These are phyloP conservation scores for Myathropa florea DNA, from an alignment of 2,888 invertebrate genomes.

Conservation along the genomic window DNA sequence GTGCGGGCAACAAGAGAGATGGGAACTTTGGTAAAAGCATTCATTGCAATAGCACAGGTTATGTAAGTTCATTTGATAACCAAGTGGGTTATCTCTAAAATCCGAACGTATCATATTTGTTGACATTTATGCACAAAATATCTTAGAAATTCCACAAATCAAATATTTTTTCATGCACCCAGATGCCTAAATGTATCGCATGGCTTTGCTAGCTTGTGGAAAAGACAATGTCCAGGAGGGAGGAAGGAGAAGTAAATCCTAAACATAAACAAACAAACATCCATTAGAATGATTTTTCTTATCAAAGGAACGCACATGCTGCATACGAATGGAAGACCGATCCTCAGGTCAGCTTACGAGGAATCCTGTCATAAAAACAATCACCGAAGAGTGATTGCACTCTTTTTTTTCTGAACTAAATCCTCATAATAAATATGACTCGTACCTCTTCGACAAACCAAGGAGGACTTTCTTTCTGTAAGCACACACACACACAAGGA, in stretches of 20 bases:
- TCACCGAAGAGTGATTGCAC: slow-evolving; percentile 41
- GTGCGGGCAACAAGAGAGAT: background rate
- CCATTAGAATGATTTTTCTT: slow-evolving; percentile 25
- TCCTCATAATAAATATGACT: slow-evolving; percentile 37
- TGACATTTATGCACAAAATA: background rate
- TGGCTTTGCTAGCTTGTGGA: no score
- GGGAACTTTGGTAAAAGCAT: background rate
- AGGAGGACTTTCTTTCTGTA: background rate
- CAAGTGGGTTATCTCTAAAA: background rate
- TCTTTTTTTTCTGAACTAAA: slow-evolving; percentile 23
- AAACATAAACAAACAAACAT: slow-evolving; percentile 16
- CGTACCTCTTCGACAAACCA: slow-evolving; percentile 28
- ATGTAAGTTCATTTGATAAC: background rate
- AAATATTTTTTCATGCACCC: background rate
- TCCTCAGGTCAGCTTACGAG: slow-evolving; percentile 1
- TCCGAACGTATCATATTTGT: background rate
- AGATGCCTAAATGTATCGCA: background rate
- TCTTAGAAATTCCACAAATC: background rate
- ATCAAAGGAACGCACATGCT: slow-evolving; percentile 20
- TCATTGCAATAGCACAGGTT: background rate
- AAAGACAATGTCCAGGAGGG: background rate
- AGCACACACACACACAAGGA: background rate
- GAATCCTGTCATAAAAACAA: slow-evolving; percentile 38
- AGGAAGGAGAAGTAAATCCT: slow-evolving; percentile 19
- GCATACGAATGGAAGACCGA: slow-evolving; percentile 13